Base-by-base conservation (phyloP, 2,797 vertebrate species). In the Kryptopterus vitreolus region DNA sequence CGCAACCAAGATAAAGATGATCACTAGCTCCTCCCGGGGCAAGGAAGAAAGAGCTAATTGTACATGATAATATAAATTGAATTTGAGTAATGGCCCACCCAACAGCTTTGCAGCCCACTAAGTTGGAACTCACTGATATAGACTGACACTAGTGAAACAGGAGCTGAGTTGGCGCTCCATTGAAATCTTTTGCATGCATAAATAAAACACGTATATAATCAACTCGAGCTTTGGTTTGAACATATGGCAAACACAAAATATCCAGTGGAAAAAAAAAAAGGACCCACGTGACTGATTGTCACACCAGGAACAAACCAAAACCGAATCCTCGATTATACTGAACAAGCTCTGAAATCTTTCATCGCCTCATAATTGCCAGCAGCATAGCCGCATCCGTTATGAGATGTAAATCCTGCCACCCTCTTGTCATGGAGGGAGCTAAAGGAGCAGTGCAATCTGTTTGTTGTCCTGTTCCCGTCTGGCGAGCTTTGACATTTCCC, bases 401-500 rank as follows among this genome's bases (percentile, higher is more conserved):
- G 75, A 87, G 82, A 82, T 85, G 82, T 83, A 81, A 87, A 85
- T 85, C 86, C 82, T 74, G 81, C 77, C 79, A 84, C 79, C 77
- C 79, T 82, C 82, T 84, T 81, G 84, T 85, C 76, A 75, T 78
- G 76, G 53, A 81, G 81, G 71, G 81, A 84, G 78, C 80, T 79
- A 76, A 81, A 86, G 71, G 81, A 83, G 81, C 70, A 71, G 70
- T 63, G 18, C 75, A 82, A 86, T 84, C 81, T 83, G 81, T 81
- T 85, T 86, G 81, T 86, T 87, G 86, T 86, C 83, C 73, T 85
- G 83, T 82, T 84, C 82, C 83, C 78, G 79, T 84, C 86, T 84
- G 81, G 77, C 83, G 76, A 86, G 81, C 86, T 87, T 78, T 87
- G 84, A 87, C 86, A 87, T 87, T 87, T 86, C 66, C 79, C 83